Base-by-base conservation (phyloP, 2,888 invertebrate genomes). In the Synergus japonicus region DNA sequence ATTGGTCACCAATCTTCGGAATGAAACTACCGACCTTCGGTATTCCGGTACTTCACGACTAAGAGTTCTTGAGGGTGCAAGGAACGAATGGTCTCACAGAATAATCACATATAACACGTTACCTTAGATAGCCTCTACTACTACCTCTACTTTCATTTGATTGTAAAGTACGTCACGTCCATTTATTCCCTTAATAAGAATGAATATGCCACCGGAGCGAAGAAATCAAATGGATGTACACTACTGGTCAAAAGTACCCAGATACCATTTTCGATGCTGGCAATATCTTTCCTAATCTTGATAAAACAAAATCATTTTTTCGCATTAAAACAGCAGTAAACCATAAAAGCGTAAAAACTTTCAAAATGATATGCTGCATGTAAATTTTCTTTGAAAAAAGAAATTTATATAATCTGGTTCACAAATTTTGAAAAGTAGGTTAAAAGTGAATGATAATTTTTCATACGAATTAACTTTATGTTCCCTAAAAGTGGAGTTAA, bases 1-100 rank as follows among this genome's bases (percentile, higher is more conserved):
- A 89, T 89, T 90, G 89, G 87, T 86, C 86, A 83, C 87, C 89
- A 89, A 89, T 89, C 89, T 88, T 86, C 82, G 83, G 85, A 90
- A 89, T 90, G 89, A 88, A 88, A 88, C 87, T 84, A 84, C 73
- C 87, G 82, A 79, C 81, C 83, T 82, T 80, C 77, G 78, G 54
- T 76, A 69, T 76, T 63, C 78, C 66, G 44, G 73, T 77, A 78
- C 81, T 82, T 81, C 78, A 66, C 77, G 54, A 81, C 81, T 77
- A 81, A 76, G 76, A 78, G 79, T 46, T 77, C 65, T 76, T 60
- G 78, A 79, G 79, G 82, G 80, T 77, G 65, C 79, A 82, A 80
- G 81, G 79, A 80, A 83, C 78, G 79, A 82, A 79, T 81, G 80
- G 83, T 83, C 81, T 81, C 83, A 79, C 82, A 82, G 86, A 85